Percentiles rank a stretch among this genome's conserved stretches.
These are phyloP conservation scores for Drosophila teissieri DNA, from an alignment of 1,140 invertebrate species.

Conservation along the genomic window DNA sequence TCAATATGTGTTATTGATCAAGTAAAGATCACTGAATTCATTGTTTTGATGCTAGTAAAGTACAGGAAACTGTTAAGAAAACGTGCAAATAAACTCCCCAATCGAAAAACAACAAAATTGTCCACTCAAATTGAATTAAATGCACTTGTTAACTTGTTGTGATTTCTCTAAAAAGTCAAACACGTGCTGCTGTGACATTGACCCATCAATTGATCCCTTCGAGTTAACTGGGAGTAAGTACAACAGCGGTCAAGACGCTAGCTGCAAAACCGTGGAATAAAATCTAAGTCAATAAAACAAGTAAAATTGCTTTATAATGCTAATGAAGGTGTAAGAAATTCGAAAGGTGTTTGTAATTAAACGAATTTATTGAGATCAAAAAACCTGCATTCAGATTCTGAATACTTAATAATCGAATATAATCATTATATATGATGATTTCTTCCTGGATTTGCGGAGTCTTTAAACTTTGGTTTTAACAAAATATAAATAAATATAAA, in stretches of 20 bases:
- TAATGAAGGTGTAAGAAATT: not conserved
- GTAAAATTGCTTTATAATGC: not conserved
- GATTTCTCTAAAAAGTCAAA: constrained; percentile 5
- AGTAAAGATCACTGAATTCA: not conserved
- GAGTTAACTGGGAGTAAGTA: not conserved
- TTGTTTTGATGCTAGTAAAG: not conserved
- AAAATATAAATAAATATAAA: too few relatives aligned
- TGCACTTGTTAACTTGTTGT: not conserved
- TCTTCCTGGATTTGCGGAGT: too few relatives aligned
- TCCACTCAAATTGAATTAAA: not conserved
- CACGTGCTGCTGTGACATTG: constrained; percentile 60
- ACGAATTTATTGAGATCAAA: too few relatives aligned
- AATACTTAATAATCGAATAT: too few relatives aligned
- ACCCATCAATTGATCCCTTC: constrained; percentile 65
- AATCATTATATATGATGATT: too few relatives aligned
- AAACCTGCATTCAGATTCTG: too few relatives aligned
- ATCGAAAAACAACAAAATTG: not conserved
- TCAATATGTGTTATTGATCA: too few relatives aligned
- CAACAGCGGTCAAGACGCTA: not conserved
- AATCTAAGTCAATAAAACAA: not conserved
- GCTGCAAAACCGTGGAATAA: not conserved
- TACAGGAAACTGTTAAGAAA: not conserved
- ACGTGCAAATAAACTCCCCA: constrained; percentile 1
- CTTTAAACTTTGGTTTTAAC: too few relatives aligned
- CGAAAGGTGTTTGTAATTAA: too few relatives aligned